Percentiles rank a stretch among this genome's conserved stretches.
Conservation (phyloP, 2,888 invertebrate species). For the Therioaphis trifolii region DNA sequence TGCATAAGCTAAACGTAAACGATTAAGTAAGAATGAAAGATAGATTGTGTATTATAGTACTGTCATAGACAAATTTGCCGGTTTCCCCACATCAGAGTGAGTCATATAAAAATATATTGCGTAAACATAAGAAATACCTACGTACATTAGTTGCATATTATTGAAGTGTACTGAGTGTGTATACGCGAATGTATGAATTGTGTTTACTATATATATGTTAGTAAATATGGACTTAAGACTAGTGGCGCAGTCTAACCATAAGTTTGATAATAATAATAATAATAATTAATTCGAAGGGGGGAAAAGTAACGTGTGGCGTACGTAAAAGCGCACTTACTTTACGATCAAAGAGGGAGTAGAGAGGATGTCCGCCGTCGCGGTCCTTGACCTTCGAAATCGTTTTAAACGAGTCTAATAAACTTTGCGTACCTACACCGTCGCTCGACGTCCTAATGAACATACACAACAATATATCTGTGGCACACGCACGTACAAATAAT, state of each 20-base stretch:
- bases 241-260: constrained; percentile 31
- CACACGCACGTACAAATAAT: neutral
- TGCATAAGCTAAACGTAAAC: too few relatives aligned
- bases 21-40: too few relatives aligned
- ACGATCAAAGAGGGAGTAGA: neutral
- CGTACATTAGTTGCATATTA: neutral
- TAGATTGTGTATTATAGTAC: too few relatives aligned
- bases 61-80: neutral
- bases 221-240: constrained; percentile 14
- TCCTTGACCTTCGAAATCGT: constrained; percentile 60
- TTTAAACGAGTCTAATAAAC: constrained; percentile 53
- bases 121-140: neutral
- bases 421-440: constrained; percentile 25
- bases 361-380: constrained; percentile 46
- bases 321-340: constrained; percentile 47
- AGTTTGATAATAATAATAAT: constrained; percentile 20
- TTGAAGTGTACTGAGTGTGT: neutral
- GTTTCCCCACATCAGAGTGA: neutral
- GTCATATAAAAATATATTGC: neutral
- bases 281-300: constrained; percentile 30
- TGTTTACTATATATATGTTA: neutral
- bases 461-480: constrained; percentile 6
- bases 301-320: constrained; percentile 22
- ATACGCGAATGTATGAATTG: neutral
- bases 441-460: neutral